Evolutionary conservation across 2,888 invertebrate genomes (phyloP), one percentile per base, ranked within the genome.

Genomic region (Pandemis corylana): DNA sequence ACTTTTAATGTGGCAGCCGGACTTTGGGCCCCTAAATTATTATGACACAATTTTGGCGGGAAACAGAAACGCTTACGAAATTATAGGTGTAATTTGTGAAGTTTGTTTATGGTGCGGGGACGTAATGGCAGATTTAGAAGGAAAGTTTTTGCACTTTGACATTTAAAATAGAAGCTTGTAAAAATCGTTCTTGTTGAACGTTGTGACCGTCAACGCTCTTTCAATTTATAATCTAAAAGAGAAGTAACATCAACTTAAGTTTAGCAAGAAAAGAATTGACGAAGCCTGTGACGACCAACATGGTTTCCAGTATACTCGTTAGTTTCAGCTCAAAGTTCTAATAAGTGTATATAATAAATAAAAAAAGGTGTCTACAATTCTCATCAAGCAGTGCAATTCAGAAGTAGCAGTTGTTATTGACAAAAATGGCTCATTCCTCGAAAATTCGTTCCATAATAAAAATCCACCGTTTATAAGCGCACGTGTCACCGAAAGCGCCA

Each of bases 1-100:
- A 75, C 75, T 75, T 75, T 75, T 73, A 73, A 73, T 69, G 69
- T n/a, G 65, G 20, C 36, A 36, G 49, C 41, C 42, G 62, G 75
- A 75, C 69, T 59, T 68, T n/a, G 15, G 63, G 13, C 68, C 51
- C 41, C 66, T 71, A 71, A 71, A 70, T 75, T 74, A 75, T 70
- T 75, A 71, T 67, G 67, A 53, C 44, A 46, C 49, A 65, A 41
- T 44, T 65, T 70, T 51, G 51, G 28, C 12, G 66, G 66, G 9
- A 46, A 63, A 66, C 28, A 62, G 12, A 46, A 63, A 65, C 49
- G 56, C 73, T 73, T 49, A 49, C 15, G 15, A 61, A 68, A 64
- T 56, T 68, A 69, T 41, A 15, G 59, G 20, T 20, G 53, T 59
- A 42, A 61, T 46, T 46, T 68, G 4, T n/a, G 7, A 71, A 61